Evolutionary conservation across 2,113 vertebrate species (phyloP).

Genomic region (Panthera uncia): DNA sequence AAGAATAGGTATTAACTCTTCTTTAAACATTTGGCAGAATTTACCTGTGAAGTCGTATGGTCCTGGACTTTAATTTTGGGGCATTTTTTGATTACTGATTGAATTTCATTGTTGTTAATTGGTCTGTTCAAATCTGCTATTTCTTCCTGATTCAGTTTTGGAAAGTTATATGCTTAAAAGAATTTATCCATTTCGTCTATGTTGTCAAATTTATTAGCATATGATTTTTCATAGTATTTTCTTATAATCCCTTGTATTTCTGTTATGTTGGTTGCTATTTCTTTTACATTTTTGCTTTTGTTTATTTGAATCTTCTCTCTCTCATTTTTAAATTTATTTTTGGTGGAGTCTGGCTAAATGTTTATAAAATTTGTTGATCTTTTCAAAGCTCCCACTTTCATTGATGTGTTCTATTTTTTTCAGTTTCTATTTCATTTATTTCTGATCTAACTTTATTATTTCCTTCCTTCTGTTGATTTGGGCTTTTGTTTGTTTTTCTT

Average conservation of each 20-base stretch:
- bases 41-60: neutral
- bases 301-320: neutral
- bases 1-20: neutral
- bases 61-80: neutral
- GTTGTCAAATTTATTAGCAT: neutral
- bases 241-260: neutral
- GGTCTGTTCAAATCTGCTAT: neutral
- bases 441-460: neutral
- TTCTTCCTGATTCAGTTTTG: neutral
- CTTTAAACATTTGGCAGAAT: neutral
- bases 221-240: neutral
- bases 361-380: neutral
- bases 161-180: neutral
- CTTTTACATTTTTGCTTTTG: neutral
- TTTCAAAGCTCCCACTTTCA: neutral
- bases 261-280: neutral
- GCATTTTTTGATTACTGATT: neutral
- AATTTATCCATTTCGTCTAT: neutral
- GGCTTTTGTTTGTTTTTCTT: neutral
- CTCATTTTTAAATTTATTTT: neutral
- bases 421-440: neutral
- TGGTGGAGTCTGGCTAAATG: neutral
- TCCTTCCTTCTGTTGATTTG: neutral
- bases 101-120: neutral
- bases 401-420: neutral